Base-by-base conservation (phyloP, 1,140 invertebrate species). In the Bombus soroeensis region DNA sequence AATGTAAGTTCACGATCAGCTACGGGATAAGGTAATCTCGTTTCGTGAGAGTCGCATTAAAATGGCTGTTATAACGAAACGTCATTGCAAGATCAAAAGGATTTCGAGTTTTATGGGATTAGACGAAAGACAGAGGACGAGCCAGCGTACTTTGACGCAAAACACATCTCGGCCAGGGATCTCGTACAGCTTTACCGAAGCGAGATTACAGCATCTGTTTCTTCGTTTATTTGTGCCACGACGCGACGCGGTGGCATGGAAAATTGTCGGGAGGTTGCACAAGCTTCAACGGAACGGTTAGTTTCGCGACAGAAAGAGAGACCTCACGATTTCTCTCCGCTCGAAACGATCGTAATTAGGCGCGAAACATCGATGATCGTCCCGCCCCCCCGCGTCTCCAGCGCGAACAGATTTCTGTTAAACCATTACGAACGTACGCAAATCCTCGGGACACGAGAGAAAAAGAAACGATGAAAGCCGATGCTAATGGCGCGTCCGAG, bases 171-270 rank as follows among this genome's bases (percentile, higher is more conserved):
- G 28, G 8, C 25, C 28, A n/a, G 22, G 43, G 37, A 85, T 87
- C 66, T 80, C 68, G 81, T 64, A 32, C 47, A 68, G 59, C 77
- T 89, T 89, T 74, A 78, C 66, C 70, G 47, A 83, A 88, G 83
- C 37, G 41, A 88, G 75, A 89, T 89, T 86, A 72, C 88, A n/a
- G 62, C 73, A 73, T 66, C 62, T 62, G 74, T 34, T 78, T 74
- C 41, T 64, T n/a, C 43, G 66, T 78, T 73, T 37, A 83, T 77
- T 86, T 88, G 41, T 88, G 13, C 34, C 71, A 13, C 8, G 47
- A 53, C 47, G 47, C 47, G 18, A 32, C 64, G 76, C 73, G 53
- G 37, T 57, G 74, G 47, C 37, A 72, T 37, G 53, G 77, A 88
- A 82, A 81, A 89, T 86, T 88, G 79, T 64, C 64, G 53, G 47